Evolutionary conservation across 2,113 vertebrate genomes (phyloP).

Genomic region (Rhodinocichla rosea): DNA sequence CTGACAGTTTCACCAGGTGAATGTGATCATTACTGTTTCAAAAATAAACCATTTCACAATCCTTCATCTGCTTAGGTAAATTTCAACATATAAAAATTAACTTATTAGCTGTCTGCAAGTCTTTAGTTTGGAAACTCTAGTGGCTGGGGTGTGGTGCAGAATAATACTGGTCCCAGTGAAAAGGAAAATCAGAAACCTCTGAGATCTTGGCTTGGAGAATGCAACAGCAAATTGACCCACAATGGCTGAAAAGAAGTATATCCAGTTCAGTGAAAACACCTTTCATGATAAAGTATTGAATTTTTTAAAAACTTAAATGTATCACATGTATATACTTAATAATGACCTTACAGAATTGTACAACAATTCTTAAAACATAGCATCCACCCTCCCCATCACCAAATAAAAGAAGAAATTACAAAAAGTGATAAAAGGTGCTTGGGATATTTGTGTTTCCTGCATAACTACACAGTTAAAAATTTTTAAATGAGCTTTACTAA

Average conservation of each 20-base stretch:
- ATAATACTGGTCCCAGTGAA: background rate
- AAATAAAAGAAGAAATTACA: background rate
- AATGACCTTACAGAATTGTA: background rate
- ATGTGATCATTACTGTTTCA: background rate
- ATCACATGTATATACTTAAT: background rate
- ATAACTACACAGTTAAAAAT: background rate
- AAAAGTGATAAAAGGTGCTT: background rate
- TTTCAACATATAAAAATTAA: background rate
- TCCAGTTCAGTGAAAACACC: background rate
- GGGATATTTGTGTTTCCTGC: background rate
- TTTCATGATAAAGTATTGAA: background rate
- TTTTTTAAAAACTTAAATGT: background rate
- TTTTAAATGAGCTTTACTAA: background rate
- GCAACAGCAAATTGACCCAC: background rate
- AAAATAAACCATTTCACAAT: background rate
- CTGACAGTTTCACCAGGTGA: background rate
- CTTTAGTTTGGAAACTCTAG: background rate
- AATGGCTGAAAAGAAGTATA: background rate
- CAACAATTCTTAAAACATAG: background rate
- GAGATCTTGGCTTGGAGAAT: background rate
- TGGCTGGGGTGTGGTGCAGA: background rate
- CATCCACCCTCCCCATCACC: accelerated
- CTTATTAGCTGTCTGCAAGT: background rate
- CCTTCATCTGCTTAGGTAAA: background rate
- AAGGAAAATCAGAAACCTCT: background rate